Base-by-base conservation (phyloP, 2,888 invertebrate species). In the Mythimna impura region DNA sequence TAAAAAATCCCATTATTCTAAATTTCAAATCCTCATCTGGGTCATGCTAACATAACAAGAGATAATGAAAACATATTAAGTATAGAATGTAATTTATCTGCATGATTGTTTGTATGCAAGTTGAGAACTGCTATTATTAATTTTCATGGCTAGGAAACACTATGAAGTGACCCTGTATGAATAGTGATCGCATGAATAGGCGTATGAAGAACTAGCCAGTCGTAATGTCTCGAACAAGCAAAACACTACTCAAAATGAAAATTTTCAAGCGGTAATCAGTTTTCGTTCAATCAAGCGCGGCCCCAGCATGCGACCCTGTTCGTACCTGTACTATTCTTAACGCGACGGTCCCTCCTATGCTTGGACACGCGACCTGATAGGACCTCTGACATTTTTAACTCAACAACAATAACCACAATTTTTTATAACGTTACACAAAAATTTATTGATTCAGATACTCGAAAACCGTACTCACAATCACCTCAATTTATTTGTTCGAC, bases 251-350 rank as follows among this genome's bases (percentile, higher is more conserved):
- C 66, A 84, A 81, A 82, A 80, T 78, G 73, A 79, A 85, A 91
- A 87, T 85, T 80, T 91, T 86, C 87, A 93, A 94, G 94, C 94
- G 86, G 85, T 90, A 90, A 83, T 90, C 88, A 91, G 87, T 89
- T 86, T 88, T 88, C 88, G 84, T 86, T 89, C 72, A 91, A 90
- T 89, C 72, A 91, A 90, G 90, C 90, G 88, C 91, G 89, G 89
- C 88, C 86, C 85, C 89, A 86, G 76, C 93, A 93, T 93, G 93
- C 93, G 87, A 86, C 83, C 88, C 79, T 86, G 82, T 86, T 86
- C 92, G 90, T 94, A 96, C 96, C 96, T 96, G 94, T 91, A 86
- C 93, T 92, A 84, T 88, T 93, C 90, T 94, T 94, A 87, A 90
- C 89, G 81, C 92, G 93, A 76, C 91, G 92, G 83, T 90, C 91